phyloP scores from a whole-genome alignment of 2,113 vertebrate genomes.

The Thalassoma bifasciatum region DNA sequence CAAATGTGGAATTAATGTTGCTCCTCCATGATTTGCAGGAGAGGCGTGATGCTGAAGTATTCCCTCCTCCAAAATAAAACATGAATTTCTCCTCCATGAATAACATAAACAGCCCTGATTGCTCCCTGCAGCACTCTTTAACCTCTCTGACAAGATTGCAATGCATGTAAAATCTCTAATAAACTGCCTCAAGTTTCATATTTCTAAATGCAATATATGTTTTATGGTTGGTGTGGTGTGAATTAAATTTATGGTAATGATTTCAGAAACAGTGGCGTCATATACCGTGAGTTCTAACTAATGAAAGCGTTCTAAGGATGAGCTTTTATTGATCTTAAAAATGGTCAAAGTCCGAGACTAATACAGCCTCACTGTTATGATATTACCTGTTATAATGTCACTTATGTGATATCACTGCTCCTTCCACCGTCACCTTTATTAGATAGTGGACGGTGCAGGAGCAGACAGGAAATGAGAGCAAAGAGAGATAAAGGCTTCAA shows the following conservation, averaged over 20 bases:
- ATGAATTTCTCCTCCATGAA: conserved; percentile 32
- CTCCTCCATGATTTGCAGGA: conserved; percentile 25
- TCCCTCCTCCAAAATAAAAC: conserved; percentile 28
- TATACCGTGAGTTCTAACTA: too few relatives aligned
- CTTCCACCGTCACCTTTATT: background rate
- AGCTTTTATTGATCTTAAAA: too few relatives aligned
- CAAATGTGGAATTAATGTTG: conserved; percentile 14
- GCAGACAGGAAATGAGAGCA: background rate
- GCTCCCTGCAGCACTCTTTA: conserved; percentile 35
- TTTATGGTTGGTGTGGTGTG: background rate
- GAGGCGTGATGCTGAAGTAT: conserved; percentile 15
- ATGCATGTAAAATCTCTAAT: background rate
- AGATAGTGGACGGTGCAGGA: background rate
- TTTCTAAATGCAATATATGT: conserved; percentile 11
- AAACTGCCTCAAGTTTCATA: background rate
- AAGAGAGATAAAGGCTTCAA: background rate
- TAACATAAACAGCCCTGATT: conserved; percentile 16
- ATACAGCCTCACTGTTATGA: background rate
- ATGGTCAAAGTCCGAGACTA: too few relatives aligned
- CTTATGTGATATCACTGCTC: background rate
- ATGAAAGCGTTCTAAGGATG: too few relatives aligned
- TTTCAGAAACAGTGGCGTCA: background rate
- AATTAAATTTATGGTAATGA: background rate
- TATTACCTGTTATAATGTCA: background rate
- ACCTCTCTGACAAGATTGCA: conserved; percentile 18